phyloP scores from a whole-genome alignment of 2,888 invertebrate genomes.

The Acholoe squamosa region DNA sequence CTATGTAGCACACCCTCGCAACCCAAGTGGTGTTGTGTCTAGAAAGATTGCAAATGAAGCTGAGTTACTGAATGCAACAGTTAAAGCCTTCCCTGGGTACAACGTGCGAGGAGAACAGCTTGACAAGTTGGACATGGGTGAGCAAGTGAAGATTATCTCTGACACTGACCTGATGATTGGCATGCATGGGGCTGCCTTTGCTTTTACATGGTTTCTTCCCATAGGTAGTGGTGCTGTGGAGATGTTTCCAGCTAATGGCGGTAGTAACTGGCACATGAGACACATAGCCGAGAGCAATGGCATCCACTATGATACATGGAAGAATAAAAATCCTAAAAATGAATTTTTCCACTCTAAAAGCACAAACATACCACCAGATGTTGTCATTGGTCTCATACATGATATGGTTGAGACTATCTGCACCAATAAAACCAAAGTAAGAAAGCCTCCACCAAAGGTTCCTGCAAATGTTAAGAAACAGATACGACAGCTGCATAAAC shows the following conservation, averaged over 20 bases:
- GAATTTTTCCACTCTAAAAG: conserved; percentile 27
- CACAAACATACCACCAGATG: neutral
- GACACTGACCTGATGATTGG: conserved; percentile 81
- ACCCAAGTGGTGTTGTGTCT: conserved; percentile 77
- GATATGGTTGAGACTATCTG: conserved; percentile 21
- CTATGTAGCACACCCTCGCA: conserved; percentile 82
- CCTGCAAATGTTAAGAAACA: no score
- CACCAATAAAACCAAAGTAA: neutral
- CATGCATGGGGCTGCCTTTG: conserved; percentile 82
- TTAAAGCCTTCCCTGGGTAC: conserved; percentile 70
- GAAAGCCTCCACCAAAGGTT: neutral
- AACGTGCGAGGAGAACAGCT: conserved; percentile 76
- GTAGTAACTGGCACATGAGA: conserved; percentile 76
- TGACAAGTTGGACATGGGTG: conserved; percentile 75
- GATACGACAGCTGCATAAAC: no score
- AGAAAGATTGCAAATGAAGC: conserved; percentile 81
- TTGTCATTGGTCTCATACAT: neutral
- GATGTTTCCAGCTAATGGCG: conserved; percentile 72
- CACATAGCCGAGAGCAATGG: conserved; percentile 79
- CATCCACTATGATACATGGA: conserved; percentile 78
- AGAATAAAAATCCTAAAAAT: conserved; percentile 72
- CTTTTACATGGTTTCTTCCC: conserved; percentile 79
- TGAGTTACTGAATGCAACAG: conserved; percentile 75
- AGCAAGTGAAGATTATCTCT: conserved; percentile 77
- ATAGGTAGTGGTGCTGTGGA: conserved; percentile 78